Evolutionary conservation across 2,888 invertebrate species (phyloP).

Genomic region (Tetragonula carbonaria): DNA sequence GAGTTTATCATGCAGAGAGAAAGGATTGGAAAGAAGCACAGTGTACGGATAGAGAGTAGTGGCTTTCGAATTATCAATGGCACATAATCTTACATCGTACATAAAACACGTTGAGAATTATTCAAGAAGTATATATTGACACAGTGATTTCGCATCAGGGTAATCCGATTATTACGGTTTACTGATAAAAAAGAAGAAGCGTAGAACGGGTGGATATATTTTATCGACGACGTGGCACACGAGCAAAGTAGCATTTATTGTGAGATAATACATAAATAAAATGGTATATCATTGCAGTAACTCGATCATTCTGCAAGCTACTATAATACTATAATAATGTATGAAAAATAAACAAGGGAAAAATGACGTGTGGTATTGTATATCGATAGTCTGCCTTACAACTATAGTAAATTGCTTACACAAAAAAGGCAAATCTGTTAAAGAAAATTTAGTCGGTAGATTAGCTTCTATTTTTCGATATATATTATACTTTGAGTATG

Average conservation of each 20-base stretch:
- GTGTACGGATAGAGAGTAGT: neutral
- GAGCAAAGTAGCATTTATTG: neutral
- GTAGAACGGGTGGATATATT: neutral
- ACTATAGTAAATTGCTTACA: neutral
- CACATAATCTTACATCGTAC: neutral
- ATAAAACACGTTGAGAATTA: neutral
- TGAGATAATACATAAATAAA: neutral
- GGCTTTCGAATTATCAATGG: neutral
- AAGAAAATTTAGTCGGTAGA: neutral
- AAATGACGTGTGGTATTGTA: neutral
- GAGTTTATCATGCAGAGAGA: constrained; percentile 2
- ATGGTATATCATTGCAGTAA: neutral
- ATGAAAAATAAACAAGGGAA: neutral
- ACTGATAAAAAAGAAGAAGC: no score
- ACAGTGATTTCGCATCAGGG: neutral
- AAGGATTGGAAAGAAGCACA: neutral
- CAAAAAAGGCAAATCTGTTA: neutral
- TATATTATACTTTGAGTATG: neutral
- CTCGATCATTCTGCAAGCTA: neutral
- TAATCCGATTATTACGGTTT: neutral
- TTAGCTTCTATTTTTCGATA: neutral
- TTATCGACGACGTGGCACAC: neutral
- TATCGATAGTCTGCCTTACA: neutral
- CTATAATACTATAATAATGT: neutral
- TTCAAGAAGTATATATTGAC: neutral